Conservation (phyloP, 2,797 vertebrate genomes). For the Hirundo rustica region DNA sequence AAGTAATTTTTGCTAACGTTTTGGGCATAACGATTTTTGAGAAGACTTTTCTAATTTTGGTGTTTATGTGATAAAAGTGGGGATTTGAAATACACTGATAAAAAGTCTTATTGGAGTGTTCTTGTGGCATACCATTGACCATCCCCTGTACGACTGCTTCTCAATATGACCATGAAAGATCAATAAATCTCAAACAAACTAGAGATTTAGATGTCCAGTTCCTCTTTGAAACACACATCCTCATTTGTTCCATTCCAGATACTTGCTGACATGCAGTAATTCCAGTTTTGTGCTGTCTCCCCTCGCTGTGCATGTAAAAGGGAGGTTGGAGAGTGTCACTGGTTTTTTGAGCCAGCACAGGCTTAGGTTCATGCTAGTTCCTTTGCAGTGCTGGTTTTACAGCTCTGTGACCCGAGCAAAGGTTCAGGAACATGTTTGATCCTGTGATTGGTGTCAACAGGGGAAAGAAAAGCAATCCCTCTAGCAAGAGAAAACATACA, state of each 20-base stretch:
- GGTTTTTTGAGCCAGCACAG: not conserved
- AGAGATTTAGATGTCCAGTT: not conserved
- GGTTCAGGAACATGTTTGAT: not conserved
- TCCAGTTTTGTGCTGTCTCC: not conserved
- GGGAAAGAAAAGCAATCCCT: constrained; percentile 7
- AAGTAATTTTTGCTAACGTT: not conserved
- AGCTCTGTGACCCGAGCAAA: not conserved
- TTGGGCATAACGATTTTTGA: not conserved
- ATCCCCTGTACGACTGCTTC: not conserved
- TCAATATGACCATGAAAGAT: not conserved
- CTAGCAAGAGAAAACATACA: not conserved
- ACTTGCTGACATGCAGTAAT: not conserved
- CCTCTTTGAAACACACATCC: not conserved
- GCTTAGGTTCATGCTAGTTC: not conserved
- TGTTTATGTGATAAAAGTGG: not conserved
- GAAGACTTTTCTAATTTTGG: not conserved
- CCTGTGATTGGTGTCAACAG: not conserved
- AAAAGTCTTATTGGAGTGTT: not conserved
- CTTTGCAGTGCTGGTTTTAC: not conserved
- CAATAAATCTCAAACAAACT: not conserved
- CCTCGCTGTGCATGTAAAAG: not conserved
- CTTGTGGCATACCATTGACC: not conserved
- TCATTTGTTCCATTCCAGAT: not conserved
- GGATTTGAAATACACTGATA: not conserved
- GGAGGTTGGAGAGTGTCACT: not conserved